A percentile compares a stretch with the other conserved stretches of the same genome.
Conservation (phyloP, 2,888 invertebrate species). For the Leptarthrus brevirostris region DNA sequence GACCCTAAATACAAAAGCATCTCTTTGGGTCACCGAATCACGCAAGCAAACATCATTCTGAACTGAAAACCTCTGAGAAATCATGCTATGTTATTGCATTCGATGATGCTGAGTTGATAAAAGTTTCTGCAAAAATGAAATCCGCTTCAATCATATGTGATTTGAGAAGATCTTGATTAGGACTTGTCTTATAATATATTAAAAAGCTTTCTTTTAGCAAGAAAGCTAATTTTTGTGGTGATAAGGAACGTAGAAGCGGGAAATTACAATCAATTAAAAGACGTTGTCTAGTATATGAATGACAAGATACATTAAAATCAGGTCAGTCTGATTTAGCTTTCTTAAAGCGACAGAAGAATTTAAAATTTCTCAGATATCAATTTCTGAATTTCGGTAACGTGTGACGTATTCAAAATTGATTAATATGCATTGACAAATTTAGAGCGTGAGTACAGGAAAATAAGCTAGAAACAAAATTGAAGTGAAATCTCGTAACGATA, state of each 20-base stretch:
- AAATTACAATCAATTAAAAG: conserved; percentile 34
- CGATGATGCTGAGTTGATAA: background rate
- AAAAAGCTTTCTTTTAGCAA: conserved; percentile 13
- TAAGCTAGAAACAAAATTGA: background rate
- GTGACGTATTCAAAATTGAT: background rate
- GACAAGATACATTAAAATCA: conserved; percentile 3
- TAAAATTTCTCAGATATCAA: background rate
- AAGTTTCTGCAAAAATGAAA: background rate
- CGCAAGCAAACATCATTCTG: background rate
- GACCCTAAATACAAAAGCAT: conserved; percentile 18
- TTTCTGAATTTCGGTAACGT: background rate
- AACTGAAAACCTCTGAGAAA: background rate
- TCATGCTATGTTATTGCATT: background rate
- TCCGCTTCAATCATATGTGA: background rate
- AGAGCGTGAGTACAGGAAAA: background rate
- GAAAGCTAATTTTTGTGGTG: conserved; percentile 6
- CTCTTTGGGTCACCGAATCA: background rate
- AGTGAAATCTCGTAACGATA: too few species aligned
- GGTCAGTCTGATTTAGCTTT: conserved; percentile 2
- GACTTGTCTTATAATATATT: background rate
- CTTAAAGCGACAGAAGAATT: background rate
- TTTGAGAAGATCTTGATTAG: background rate
- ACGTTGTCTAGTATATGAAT: conserved; percentile 15
- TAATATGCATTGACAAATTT: background rate
- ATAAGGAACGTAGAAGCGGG: background rate